Evolutionary conservation across 2,797 vertebrate species (phyloP), one percentile per base, ranked within the genome.

Genomic region (Halcyon smyrnensis): DNA sequence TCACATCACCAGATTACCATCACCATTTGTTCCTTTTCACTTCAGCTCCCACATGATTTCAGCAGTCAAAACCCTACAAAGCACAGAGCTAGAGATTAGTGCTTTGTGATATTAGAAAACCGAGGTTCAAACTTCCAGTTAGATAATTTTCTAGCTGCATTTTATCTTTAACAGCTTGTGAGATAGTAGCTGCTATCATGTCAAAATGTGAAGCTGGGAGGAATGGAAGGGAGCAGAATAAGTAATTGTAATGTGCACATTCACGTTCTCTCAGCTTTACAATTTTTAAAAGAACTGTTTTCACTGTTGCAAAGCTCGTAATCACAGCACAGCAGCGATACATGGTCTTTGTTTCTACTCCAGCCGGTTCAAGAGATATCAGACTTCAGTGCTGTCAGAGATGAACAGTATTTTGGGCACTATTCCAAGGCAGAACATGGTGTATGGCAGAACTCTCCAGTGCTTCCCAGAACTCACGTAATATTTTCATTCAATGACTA

Each of bases 161-260:
- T 59, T 16, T 86, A 30, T 84, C 87, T 95, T 63, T 80, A 91
- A 83, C 75, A 57, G 53, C 69, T 79, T 84, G 46, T 43, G 75
- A 91, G 89, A 88, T 51, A 88, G 68, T 21, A 93, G 73, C 62
- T 70, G 71, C 65, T 76, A 41, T 93, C 73, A 48, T 84, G 76
- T 89, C 73, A 67, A 85, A 69, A 67, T 86, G 30, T 69, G 50
- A 94, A 75, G 43, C 74, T 89, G 36, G 8, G 60, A 73, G 45
- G 60, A 84, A 37, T 4, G 54, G 60, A 53, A 65, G 17, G 57
- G 60, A 87, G 34, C 34, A 65, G 79, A 75, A 79, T 71, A 77
- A 87, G 28, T 85, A 78, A 90, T 64, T 87, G 28, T 14, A 64
- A 75, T 56, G 27, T 9, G 2, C 43, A 43, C 14, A 39, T 73